Conservation (phyloP, 1,140 invertebrate genomes). For the Chironomus striatipennis region DNA sequence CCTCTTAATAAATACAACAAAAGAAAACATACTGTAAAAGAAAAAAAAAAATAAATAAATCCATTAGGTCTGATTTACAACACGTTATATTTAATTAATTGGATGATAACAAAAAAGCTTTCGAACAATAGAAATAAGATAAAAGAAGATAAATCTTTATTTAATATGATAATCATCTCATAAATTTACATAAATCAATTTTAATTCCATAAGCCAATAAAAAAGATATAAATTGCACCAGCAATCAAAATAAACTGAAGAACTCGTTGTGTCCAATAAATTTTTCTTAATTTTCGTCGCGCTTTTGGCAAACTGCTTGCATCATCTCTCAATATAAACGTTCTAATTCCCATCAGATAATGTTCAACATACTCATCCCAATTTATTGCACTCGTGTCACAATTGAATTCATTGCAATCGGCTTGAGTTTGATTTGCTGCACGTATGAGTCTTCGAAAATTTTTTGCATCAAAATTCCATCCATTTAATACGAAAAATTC, state of each 20-base stretch:
- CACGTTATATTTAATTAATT: no score
- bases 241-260: background rate
- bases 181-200: background rate
- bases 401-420: slow-evolving; percentile 52
- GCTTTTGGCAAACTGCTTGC: slow-evolving; percentile 53
- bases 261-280: background rate
- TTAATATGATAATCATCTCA: background rate
- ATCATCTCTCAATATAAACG: slow-evolving; percentile 69
- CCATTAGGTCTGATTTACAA: no score
- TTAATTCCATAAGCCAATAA: slow-evolving; percentile 2
- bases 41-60: no score
- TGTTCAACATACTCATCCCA: slow-evolving; percentile 61
- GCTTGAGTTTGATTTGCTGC: slow-evolving; percentile 44
- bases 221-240: background rate
- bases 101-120: no score
- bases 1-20: no score
- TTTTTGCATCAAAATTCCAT: slow-evolving; percentile 73
- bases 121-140: no score
- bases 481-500: slow-evolving; percentile 82
- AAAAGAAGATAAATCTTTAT: no score
- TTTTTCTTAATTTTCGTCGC: slow-evolving; percentile 51
- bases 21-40: no score
- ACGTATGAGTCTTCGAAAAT: slow-evolving; percentile 57
- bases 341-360: slow-evolving; percentile 70
- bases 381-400: slow-evolving; percentile 50